Evolutionary conservation across 2,797 vertebrate genomes (phyloP).

Genomic region (Novumbra hubbsi): DNA sequence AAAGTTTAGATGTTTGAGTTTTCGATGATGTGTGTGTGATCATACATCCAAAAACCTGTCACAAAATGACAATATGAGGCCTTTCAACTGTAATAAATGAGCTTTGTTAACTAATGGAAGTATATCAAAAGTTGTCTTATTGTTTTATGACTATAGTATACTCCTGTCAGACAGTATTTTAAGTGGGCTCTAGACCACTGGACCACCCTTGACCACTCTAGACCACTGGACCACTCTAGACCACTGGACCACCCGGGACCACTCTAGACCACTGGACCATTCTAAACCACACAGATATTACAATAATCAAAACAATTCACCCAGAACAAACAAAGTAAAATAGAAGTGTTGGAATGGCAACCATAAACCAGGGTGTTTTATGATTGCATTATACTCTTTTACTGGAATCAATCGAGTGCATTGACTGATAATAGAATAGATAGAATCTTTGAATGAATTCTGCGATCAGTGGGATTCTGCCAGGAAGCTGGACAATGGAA

Average conservation of each 20-base stretch:
- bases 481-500: slow-evolving; percentile 27
- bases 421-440: background rate
- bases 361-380: background rate
- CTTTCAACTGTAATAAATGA: background rate
- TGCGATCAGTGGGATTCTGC: background rate
- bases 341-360: background rate
- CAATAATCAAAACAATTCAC: background rate
- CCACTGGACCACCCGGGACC: too few species aligned
- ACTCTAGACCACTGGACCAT: too few species aligned
- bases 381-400: background rate
- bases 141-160: background rate
- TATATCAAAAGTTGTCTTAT: background rate
- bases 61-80: background rate
- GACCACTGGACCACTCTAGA: too few species aligned
- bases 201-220: too few species aligned
- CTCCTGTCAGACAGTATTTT: too few species aligned
- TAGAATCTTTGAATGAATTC: background rate
- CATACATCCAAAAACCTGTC: background rate
- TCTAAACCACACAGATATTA: background rate
- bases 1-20: too few species aligned
- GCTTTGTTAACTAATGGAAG: background rate
- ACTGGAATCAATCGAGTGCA: background rate
- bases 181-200: too few species aligned
- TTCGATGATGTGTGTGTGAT: background rate
- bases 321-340: background rate